Evolutionary conservation across 35 echinoderm and acorn worm genomes (phyloP).

Genomic region (Patiria miniata): DNA sequence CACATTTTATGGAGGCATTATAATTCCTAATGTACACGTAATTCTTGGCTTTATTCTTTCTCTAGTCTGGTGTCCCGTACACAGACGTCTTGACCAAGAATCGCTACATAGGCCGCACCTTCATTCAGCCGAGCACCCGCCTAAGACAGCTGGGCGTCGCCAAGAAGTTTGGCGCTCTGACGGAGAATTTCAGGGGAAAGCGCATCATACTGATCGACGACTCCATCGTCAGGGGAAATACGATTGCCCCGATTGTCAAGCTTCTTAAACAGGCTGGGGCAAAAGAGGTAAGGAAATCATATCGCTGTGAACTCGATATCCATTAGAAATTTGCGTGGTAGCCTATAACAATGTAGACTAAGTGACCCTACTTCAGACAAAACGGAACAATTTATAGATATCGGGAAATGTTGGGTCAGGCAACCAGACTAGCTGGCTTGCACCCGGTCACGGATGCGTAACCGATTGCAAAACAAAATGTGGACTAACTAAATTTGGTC

Average conservation of each 20-base stretch:
- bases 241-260: conserved; percentile 90
- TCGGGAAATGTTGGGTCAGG: no score
- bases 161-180: conserved; percentile 96
- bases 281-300: conserved; percentile 71
- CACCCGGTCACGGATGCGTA: no score
- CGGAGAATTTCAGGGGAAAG: conserved; percentile 90
- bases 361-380: no score
- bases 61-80: conserved; percentile 92
- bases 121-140: conserved; percentile 92
- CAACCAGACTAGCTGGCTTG: no score
- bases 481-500: no score
- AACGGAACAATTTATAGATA: no score
- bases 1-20: no score
- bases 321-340: no score
- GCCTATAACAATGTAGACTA: no score
- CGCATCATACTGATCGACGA: conserved; percentile 91
- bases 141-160: conserved; percentile 91
- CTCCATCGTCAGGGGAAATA: conserved; percentile 96
- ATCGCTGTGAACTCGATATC: no score
- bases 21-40: no score
- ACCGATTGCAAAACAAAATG: no score
- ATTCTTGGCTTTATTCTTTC: conserved; percentile 17
- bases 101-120: conserved; percentile 95
- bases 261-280: conserved; percentile 83
- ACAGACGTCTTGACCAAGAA: conserved; percentile 95